Percentiles rank a stretch among this genome's conserved stretches.
These are phyloP conservation scores for Ostrea edulis DNA, from an alignment of 1,140 invertebrate species.

Conservation along the genomic window DNA sequence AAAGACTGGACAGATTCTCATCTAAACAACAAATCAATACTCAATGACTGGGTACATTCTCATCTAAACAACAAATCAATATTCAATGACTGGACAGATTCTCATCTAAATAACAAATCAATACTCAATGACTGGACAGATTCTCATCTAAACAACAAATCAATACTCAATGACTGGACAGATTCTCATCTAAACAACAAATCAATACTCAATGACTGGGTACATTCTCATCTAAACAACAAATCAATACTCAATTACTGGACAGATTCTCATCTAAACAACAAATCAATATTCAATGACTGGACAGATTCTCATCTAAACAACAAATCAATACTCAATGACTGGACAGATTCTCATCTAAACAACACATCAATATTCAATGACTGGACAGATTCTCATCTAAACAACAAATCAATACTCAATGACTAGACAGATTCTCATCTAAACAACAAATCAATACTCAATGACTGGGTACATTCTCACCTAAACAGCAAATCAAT, in stretches of 20 bases:
- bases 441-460: slow-evolving; percentile 1
- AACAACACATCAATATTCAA: not conserved
- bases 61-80: slow-evolving; percentile 1
- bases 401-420: not conserved
- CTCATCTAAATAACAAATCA: not conserved
- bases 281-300: not conserved
- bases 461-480: slow-evolving; percentile 69
- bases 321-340: not conserved
- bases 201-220: slow-evolving; percentile 69
- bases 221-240: not conserved
- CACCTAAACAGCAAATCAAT: not conserved
- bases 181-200: not conserved
- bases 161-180: slow-evolving; percentile 69
- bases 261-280: slow-evolving; percentile 15
- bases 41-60: slow-evolving; percentile 69
- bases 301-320: slow-evolving; percentile 69
- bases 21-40: slow-evolving; percentile 1
- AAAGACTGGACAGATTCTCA: slow-evolving; percentile 70
- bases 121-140: slow-evolving; percentile 69
- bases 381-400: slow-evolving; percentile 69
- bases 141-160: slow-evolving; percentile 1
- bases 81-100: slow-evolving; percentile 69
- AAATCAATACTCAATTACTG: slow-evolving; percentile 68
- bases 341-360: slow-evolving; percentile 69
- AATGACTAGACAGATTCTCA: not conserved